Evolutionary conservation across 2,797 vertebrate genomes (phyloP).

Genomic region (Potorous gilbertii): DNA sequence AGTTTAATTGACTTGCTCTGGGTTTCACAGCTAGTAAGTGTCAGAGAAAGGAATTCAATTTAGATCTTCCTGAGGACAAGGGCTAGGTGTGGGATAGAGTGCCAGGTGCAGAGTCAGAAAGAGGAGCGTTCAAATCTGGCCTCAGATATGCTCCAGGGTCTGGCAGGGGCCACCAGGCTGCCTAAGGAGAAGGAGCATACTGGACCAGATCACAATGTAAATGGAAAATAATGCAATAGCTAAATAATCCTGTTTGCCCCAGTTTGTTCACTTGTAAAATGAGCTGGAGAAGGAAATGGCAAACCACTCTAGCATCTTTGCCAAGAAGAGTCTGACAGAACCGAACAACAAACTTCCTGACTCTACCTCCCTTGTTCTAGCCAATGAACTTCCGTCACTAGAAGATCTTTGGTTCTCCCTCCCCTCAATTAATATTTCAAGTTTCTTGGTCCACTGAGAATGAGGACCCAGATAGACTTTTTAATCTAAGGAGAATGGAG

Average conservation of each 20-base stretch:
- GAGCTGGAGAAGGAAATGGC: neutral
- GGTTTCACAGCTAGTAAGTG: neutral
- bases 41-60: neutral
- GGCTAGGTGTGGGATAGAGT: too few species aligned
- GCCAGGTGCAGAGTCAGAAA: too few species aligned
- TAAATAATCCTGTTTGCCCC: too few species aligned
- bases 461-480: neutral
- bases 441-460: neutral
- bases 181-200: too few species aligned
- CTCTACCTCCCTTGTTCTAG: neutral
- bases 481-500: neutral
- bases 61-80: neutral
- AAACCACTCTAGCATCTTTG: neutral
- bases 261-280: neutral
- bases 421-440: neutral
- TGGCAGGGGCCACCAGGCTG: too few species aligned
- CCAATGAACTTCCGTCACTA: neutral
- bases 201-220: too few species aligned
- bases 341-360: neutral
- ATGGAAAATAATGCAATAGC: too few species aligned
- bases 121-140: too few species aligned
- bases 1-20: neutral
- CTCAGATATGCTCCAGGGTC: too few species aligned
- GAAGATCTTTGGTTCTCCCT: neutral
- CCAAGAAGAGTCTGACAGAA: neutral